Base-by-base conservation (phyloP, 2,888 invertebrate genomes). In the Mellilla xanthometata region DNA sequence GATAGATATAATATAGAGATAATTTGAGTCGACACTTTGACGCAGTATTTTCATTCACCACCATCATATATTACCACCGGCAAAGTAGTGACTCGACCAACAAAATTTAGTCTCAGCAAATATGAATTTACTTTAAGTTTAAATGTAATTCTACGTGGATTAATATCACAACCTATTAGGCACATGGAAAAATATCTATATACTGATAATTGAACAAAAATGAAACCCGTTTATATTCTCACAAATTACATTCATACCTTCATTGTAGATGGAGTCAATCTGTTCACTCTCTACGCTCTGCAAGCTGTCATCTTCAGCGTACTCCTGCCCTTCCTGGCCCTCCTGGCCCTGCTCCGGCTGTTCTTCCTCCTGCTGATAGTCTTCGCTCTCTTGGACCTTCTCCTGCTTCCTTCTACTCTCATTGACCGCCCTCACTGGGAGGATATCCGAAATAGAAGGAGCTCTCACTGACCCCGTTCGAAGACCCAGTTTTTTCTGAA, bases 271-370 rank as follows among this genome's bases (percentile, higher is more conserved):
- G 31, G 93, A 92, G 72, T 92, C 92, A 29, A 94, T 91, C 64
- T 93, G 93, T 67, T 94, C 94, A 30, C 93, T 94, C 69, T 94
- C 94, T 3, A 93, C 94, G 56, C 93, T 93, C 72, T 94, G 93
- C 64, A 94, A 74, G 29, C 89, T 90, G 60, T 93, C 93, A 30
- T 81, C 80, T 43, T 82, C 72, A 7, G 70, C 68, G 42, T 58
- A 60, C 19, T 76, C 78, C 35, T 70, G 71, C 0, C 60, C 62
- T 13, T 81, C 77, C 23, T 62, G 60, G 27, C 59, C 53, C 36
- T 81, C 77, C 23, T 62, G 60, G 27, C 59, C 53, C 36, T 48
- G 33, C 4, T 65, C 63, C 10, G 65, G 52, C 0, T 50, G 42
- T 7, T 48, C 46, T 2, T 61, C 58, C 5, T 60, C 56, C 12